These are phyloP conservation scores for Epinotia bilunana DNA, from an alignment of 2,888 invertebrate species.

Conservation along the genomic window DNA sequence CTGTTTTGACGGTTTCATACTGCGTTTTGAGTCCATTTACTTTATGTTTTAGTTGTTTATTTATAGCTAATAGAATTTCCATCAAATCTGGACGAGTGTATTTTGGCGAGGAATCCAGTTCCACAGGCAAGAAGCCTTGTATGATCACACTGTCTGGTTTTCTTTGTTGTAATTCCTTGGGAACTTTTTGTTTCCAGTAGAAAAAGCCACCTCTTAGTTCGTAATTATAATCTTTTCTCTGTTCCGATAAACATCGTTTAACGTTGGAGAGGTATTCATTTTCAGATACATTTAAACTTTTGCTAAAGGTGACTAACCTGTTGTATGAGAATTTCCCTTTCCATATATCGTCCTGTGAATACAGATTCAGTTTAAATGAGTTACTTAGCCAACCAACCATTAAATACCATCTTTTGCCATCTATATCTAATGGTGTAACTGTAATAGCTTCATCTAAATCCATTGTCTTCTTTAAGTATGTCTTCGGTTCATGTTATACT, in stretches of 20 bases:
- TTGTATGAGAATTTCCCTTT: conserved; percentile 69
- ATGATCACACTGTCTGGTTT: conserved; percentile 51
- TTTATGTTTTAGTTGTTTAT: conserved; percentile 62
- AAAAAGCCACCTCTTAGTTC: conserved; percentile 72
- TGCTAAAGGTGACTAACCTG: conserved; percentile 66
- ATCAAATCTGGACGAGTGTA: conserved; percentile 60
- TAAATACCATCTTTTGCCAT: conserved; percentile 59
- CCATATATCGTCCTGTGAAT: conserved; percentile 61
- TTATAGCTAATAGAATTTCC: conserved; percentile 64
- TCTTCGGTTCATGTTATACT: neutral
- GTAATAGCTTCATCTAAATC: conserved; percentile 66
- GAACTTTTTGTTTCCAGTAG: conserved; percentile 67
- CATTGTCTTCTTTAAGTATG: conserved; percentile 52
- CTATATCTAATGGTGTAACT: conserved; percentile 61
- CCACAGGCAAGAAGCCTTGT: conserved; percentile 72
- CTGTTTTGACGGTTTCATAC: conserved; percentile 57
- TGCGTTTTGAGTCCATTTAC: conserved; percentile 52
- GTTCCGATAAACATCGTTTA: conserved; percentile 61
- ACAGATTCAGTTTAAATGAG: conserved; percentile 69
- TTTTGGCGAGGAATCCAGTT: conserved; percentile 56
- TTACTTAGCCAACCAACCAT: conserved; percentile 67
- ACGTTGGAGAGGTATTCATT: conserved; percentile 58
- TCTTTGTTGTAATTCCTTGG: conserved; percentile 49
- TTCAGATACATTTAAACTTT: conserved; percentile 63
- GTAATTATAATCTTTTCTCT: conserved; percentile 62